phyloP scores from a whole-genome alignment of 1,140 invertebrate genomes.

The Drosophila carrolli region DNA sequence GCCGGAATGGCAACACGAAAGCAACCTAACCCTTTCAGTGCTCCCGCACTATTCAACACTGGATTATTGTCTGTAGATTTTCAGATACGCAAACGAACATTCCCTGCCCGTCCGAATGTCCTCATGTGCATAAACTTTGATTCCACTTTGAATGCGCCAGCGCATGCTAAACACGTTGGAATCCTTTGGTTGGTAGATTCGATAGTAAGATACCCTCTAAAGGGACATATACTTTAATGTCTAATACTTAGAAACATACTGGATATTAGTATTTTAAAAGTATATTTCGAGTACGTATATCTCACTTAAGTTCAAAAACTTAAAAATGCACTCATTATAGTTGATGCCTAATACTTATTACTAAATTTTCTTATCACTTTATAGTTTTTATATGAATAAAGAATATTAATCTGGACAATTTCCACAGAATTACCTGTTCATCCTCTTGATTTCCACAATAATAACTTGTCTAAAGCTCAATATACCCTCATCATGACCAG shows the following conservation, averaged over 20 bases:
- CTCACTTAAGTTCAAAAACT: too few species aligned
- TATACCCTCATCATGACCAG: neutral
- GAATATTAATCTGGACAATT: too few species aligned
- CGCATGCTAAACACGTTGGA: constrained; percentile 56
- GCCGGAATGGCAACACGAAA: constrained; percentile 58
- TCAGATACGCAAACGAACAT: constrained; percentile 51
- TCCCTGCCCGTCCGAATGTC: constrained; percentile 6
- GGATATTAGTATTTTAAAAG: too few species aligned
- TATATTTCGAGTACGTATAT: too few species aligned
- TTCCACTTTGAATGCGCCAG: constrained; percentile 65
- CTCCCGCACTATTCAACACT: constrained; percentile 60
- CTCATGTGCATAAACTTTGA: constrained; percentile 74
- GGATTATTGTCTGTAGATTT: constrained; percentile 80
- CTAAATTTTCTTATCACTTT: too few species aligned
- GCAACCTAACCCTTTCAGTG: constrained; percentile 56
- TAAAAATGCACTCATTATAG: too few species aligned
- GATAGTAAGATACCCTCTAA: neutral
- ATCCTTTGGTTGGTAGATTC: neutral
- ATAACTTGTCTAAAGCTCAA: neutral
- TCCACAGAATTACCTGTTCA: neutral
- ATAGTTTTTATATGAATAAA: too few species aligned
- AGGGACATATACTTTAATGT: neutral
- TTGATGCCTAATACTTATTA: too few species aligned
- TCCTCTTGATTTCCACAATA: neutral
- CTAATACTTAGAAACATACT: too few species aligned